Evolutionary conservation across 1,140 invertebrate genomes (phyloP).

Genomic region (Metaphire vulgaris): DNA sequence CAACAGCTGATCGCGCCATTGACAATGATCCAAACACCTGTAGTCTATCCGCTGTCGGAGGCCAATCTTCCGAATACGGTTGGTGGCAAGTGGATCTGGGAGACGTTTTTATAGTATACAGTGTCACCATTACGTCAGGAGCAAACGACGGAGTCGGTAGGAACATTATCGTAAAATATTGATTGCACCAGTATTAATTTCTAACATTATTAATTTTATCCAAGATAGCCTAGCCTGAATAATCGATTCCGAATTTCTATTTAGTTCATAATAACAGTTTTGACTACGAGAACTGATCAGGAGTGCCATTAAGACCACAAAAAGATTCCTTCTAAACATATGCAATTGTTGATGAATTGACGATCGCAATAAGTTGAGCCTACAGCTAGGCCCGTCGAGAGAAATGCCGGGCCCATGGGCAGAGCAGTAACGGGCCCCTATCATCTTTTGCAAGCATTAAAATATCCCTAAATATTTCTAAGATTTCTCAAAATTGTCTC

Average conservation of each 20-base stretch:
- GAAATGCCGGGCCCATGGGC: too few species aligned
- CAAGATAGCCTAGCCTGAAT: not conserved
- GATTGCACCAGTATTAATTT: not conserved
- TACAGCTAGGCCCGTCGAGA: too few species aligned
- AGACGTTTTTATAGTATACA: not conserved
- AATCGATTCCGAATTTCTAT: not conserved
- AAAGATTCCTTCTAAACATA: not conserved
- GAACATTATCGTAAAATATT: not conserved
- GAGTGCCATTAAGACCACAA: too few species aligned
- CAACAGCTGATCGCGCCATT: not conserved
- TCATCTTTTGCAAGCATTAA: too few species aligned
- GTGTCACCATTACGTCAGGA: not conserved
- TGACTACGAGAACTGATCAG: too few species aligned
- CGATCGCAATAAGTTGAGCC: too few species aligned
- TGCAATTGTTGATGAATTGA: too few species aligned
- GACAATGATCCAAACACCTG: not conserved
- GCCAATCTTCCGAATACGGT: not conserved
- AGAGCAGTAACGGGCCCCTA: too few species aligned
- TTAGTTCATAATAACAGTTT: not conserved
- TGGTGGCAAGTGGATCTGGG: not conserved
- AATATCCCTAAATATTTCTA: too few species aligned
- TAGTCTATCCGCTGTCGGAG: not conserved
- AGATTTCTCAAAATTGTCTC: too few species aligned
- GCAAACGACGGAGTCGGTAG: not conserved
- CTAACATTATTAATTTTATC: not conserved